These are phyloP conservation scores for Prosapia bicincta DNA, from an alignment of 2,888 invertebrate species.

Conservation along the genomic window DNA sequence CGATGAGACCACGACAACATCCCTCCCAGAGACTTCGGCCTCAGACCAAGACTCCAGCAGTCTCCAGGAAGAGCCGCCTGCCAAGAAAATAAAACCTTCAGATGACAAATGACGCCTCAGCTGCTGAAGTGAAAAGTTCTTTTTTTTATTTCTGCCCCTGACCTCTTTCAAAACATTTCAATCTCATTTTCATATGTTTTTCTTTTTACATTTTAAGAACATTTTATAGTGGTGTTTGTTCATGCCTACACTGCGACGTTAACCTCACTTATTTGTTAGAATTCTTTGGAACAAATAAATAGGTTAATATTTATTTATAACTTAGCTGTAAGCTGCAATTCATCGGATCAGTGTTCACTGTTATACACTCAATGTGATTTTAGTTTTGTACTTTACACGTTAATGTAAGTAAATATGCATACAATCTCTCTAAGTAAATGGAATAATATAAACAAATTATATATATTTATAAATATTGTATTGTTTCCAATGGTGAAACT, in stretches of 20 bases:
- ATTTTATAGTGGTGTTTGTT: neutral
- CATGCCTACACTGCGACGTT: neutral
- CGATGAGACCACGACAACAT: slow-evolving; percentile 27
- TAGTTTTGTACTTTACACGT: too few relatives aligned
- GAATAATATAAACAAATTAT: too few relatives aligned
- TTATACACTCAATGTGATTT: too few relatives aligned
- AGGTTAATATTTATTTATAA: neutral
- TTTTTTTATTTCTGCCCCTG: neutral
- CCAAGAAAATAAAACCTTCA: slow-evolving; percentile 47
- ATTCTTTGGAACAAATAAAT: neutral
- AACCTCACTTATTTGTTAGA: slow-evolving; percentile 1
- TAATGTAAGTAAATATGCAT: too few relatives aligned
- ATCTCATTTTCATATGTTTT: neutral
- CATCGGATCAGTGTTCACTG: neutral
- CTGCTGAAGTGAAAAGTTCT: neutral
- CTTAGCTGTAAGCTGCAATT: neutral
- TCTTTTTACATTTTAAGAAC: neutral
- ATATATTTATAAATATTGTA: too few relatives aligned
- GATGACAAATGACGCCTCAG: slow-evolving; percentile 28
- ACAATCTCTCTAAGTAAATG: too few relatives aligned
- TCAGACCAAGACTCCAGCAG: slow-evolving; percentile 26
- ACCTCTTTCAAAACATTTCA: neutral
- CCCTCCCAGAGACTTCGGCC: slow-evolving; percentile 18
- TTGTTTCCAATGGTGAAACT: too few relatives aligned
- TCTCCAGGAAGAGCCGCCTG: slow-evolving; percentile 40